phyloP scores from a whole-genome alignment of 2,888 invertebrate species.

The Aphidius colemani region DNA sequence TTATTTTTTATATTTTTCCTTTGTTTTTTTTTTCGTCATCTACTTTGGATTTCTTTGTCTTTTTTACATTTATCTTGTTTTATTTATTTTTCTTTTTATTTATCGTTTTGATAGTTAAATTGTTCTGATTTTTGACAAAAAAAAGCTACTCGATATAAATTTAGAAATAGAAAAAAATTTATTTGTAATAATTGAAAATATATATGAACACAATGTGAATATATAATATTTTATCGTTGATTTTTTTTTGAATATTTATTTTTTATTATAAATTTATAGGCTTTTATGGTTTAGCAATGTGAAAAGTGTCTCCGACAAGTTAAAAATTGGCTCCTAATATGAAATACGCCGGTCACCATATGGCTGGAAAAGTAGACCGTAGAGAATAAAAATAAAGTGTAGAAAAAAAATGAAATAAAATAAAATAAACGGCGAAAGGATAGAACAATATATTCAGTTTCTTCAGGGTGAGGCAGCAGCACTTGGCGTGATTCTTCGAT shows the following conservation, averaged over 20 bases:
- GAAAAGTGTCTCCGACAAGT: constrained; percentile 48
- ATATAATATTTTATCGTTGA: neutral
- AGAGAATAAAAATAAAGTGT: constrained; percentile 15
- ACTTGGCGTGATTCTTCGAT: constrained; percentile 22
- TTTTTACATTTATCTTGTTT: constrained; percentile 8
- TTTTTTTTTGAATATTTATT: constrained; percentile 7
- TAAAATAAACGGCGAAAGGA: constrained; percentile 1
- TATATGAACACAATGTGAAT: constrained; percentile 4
- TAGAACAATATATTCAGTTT: constrained; percentile 34
- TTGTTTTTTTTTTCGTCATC: constrained; percentile 21
- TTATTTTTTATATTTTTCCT: constrained; percentile 16
- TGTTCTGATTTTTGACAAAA: constrained; percentile 4
- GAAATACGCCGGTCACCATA: constrained; percentile 50
- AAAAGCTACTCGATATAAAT: neutral
- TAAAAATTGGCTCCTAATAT: constrained; percentile 56
- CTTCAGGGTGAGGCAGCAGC: constrained; percentile 27
- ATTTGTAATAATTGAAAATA: neutral
- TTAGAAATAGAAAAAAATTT: neutral
- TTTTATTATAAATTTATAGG: constrained; percentile 40
- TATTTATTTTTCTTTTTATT: neutral
- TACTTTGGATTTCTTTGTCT: constrained; percentile 22
- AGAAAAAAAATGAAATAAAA: constrained; percentile 23
- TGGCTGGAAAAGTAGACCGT: constrained; percentile 42
- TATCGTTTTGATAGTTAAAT: neutral
- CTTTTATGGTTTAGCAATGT: constrained; percentile 39